phyloP scores from a whole-genome alignment of 1,140 invertebrate species.

The Dinoponera quadriceps region DNA sequence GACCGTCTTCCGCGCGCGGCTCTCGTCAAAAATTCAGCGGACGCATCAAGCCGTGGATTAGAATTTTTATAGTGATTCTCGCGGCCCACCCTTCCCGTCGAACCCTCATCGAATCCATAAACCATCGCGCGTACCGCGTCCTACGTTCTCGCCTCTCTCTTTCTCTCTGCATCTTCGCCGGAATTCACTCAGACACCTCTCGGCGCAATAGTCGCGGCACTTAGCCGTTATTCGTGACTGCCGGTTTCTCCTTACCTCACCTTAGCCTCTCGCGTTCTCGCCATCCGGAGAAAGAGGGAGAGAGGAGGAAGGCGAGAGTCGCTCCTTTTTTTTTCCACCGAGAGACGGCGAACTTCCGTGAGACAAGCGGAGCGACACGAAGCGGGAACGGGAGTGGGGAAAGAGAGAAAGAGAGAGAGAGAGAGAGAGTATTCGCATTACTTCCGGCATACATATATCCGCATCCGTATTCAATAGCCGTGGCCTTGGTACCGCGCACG shows the following conservation, averaged over 20 bases:
- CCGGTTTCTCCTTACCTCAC: too few species aligned
- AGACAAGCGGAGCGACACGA: neutral
- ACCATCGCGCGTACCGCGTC: neutral
- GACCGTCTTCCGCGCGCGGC: neutral
- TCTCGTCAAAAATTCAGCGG: constrained; percentile 1
- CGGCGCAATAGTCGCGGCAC: too few species aligned
- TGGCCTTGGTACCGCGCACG: constrained; percentile 8
- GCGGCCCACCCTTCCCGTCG: neutral
- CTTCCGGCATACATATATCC: constrained; percentile 40
- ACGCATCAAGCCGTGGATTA: neutral
- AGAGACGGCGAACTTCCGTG: neutral
- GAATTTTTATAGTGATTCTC: constrained; percentile 20
- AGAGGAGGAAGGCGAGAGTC: too few species aligned
- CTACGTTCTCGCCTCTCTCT: neutral
- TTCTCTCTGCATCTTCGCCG: too few species aligned
- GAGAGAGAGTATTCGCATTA: constrained; percentile 48
- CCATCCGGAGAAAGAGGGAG: too few species aligned
- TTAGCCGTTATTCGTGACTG: too few species aligned
- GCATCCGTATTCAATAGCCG: constrained; percentile 42
- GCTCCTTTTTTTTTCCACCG: neutral
- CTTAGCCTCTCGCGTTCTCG: too few species aligned
- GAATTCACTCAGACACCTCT: too few species aligned
- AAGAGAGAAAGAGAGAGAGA: neutral
- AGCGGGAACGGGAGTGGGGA: neutral
- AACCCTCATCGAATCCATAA: constrained; percentile 32